Evolutionary conservation across 2,113 vertebrate genomes (phyloP), one percentile per base, ranked within the genome.

Genomic region (Cygnus buccinator): DNA sequence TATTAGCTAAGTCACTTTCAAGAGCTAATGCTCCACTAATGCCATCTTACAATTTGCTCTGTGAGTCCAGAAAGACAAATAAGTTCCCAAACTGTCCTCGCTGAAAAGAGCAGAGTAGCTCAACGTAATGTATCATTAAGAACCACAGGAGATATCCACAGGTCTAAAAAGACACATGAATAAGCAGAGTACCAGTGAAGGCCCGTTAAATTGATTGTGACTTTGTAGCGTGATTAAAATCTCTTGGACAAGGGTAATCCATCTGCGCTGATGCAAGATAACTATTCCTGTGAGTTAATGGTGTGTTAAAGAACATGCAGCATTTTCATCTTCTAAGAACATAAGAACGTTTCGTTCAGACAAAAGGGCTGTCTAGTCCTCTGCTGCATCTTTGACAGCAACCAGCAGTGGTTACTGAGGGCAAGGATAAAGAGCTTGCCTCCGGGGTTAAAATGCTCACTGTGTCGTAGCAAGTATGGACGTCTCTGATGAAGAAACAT

Each of bases 281-380:
- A 79, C 62, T 91, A 59, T 91, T 95, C 23, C 44, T 76, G 66
- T 68, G 77, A 97, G 81, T 94, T 96, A 96, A 96, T 95, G 95
- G 91, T 61, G 81, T 93, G 77, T 94, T 95, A 96, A 91, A 93
- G 81, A 96, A 79, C 84, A 91, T 31, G 52, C 57, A 95, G 55
- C 39, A 65, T 68, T 93, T 92, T 92, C 1, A 2, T 84, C 87
- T 91, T 93, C 93, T 76, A 87, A 82, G 89, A 97, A 94, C 73
- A 71, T 2, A 61, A 58, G 73, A 78, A 92, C 35, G 68, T 89
- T 95, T 95, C 2, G 1, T 95, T 91, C 48, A 58, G 81, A 92
- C 76, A 84, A 93, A 95, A 89, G 48, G 39, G 23, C 84, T 96
- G 87, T 89, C 91, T 95, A 13, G 20, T 94, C 44, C 80, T 65